Evolutionary conservation across 2,888 invertebrate species (phyloP), one percentile per base, ranked within the genome.

Genomic region (Drosophila pullipes): DNA sequence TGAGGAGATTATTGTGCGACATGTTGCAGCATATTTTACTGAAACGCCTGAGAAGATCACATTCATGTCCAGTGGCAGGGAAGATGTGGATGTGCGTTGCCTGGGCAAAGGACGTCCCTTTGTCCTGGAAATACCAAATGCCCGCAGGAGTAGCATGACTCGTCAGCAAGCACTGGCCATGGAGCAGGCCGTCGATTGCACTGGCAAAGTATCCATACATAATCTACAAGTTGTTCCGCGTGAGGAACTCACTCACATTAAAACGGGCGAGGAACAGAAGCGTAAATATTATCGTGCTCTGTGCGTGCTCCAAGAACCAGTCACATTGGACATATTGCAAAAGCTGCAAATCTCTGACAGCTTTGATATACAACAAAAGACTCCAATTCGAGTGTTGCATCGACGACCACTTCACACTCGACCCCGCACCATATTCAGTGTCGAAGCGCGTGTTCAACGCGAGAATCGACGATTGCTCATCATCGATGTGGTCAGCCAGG

Each of bases 31-130:
- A 28, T 91, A 95, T 31, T 95, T 96, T 59, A 91, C 91, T 11
- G 90, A 90, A 7, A 78, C 85, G 1, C 76, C 77, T 3, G 79
- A 89, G 3, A 92, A 91, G 35, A 93, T 96, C n/a, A 97, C 96
- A 91, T 98, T 99, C 94, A 95, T 97, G 81, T 96, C 98, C 4
- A 98, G 99, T 62, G 99, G 99, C 0, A 94, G 99, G 47, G 99
- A 99, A 94, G 99, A 99, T 94, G 97, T 99, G 0, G 99, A 99
- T 94, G 99, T 99, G 0, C 94, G 98, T 69, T 99, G 98, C 94
- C 94, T 99, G 73, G 98, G 98, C 1, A 94, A 95, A 71, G 99
- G 99, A 0, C 94, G 99, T 11, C 99, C 99, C 0, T 99, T 99
- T 94, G 97, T 97, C 1, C 94, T 99, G 0, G 98, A 99, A 94